These are phyloP conservation scores for Parapsyche elsis DNA, from an alignment of 1,140 invertebrate species.

Conservation along the genomic window DNA sequence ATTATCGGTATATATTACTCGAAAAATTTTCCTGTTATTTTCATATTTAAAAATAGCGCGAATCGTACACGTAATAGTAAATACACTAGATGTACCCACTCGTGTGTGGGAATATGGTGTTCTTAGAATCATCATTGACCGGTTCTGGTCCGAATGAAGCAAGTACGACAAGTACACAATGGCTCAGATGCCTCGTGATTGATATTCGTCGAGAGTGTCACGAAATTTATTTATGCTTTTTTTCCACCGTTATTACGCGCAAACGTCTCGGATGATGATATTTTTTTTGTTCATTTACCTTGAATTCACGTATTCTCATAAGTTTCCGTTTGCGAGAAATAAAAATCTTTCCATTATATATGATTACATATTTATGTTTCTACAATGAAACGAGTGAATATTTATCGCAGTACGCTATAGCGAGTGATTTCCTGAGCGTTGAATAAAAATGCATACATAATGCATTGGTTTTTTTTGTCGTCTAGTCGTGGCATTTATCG, in stretches of 20 bases:
- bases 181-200: neutral
- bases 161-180: neutral
- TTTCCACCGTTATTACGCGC: neutral
- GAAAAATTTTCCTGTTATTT: neutral
- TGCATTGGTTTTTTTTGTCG: too few species aligned
- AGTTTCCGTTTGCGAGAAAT: too few species aligned
- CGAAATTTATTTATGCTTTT: constrained; percentile 1
- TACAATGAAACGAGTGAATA: too few species aligned
- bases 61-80: too few species aligned
- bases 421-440: too few species aligned
- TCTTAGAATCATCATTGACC: neutral
- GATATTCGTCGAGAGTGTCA: neutral
- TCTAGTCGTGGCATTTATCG: too few species aligned
- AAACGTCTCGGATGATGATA: neutral
- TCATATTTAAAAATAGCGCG: neutral
- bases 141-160: neutral
- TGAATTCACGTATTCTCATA: too few species aligned
- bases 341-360: too few species aligned
- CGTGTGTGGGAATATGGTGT: neutral
- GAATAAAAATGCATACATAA: too few species aligned
- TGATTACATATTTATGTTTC: too few species aligned
- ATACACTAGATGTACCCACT: neutral
- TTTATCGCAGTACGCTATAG: too few species aligned
- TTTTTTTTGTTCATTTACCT: neutral
- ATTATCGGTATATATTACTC: neutral